Percentiles rank a stretch among this genome's conserved stretches.
phyloP scores from a whole-genome alignment of 2,113 vertebrate species.

The Drymodes brunneopygia region DNA sequence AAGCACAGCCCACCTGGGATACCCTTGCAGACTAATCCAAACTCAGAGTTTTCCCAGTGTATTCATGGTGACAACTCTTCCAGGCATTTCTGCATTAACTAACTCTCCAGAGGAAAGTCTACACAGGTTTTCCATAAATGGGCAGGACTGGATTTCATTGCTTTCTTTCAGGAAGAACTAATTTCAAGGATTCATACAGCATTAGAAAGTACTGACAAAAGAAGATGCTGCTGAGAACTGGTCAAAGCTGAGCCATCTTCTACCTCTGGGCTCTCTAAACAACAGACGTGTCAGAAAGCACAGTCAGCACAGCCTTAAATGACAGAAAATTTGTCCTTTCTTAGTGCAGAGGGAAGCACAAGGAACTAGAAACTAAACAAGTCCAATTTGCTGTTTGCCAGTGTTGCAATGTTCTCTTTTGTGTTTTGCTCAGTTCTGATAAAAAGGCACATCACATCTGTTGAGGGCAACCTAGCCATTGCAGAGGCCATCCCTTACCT shows the following conservation, averaged over 20 bases:
- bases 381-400: not conserved
- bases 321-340: not conserved
- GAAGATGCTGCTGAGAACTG: not conserved
- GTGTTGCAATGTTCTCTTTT: fast-evolving
- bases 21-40: not conserved
- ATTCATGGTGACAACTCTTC: not conserved
- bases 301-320: not conserved
- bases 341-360: not conserved
- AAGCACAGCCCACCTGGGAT: not conserved
- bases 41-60: not conserved
- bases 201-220: not conserved
- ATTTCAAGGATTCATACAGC: not conserved
- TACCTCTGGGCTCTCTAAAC: not conserved
- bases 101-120: not conserved
- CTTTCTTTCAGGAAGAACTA: not conserved
- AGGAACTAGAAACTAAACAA: not conserved
- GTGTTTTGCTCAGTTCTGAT: not conserved
- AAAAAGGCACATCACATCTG: not conserved
- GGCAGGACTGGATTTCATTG: not conserved
- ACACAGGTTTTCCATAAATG: not conserved
- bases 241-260: not conserved
- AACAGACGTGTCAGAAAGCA: not conserved
- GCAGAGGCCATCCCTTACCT: not conserved
- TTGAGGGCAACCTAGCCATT: not conserved
- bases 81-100: not conserved